Evolutionary conservation across 2,888 invertebrate species (phyloP), one percentile per base, ranked within the genome.

Genomic region (Hydriomena furcata): DNA sequence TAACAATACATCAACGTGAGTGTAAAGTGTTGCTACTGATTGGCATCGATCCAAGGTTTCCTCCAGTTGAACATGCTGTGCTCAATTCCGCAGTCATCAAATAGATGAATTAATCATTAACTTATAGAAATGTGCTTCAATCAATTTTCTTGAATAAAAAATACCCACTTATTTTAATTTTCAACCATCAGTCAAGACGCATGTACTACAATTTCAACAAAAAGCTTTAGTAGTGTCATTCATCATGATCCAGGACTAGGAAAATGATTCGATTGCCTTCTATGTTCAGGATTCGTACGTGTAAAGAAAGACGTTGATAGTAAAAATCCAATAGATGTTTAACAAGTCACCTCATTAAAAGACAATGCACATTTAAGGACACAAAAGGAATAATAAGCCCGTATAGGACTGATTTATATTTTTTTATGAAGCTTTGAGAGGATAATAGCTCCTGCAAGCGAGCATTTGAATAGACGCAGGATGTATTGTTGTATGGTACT

Each of bases 31-130:
- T 65, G 63, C 65, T 66, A 60, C 65, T 70, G 64, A 70, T 78
- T 86, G 85, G 84, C 84, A 75, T 49, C 52, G 44, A 55, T 76
- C 82, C 82, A 84, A 79, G 79, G 78, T 47, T 76, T 74, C 70
- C 68, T 68, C 71, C 68, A 68, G 61, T 64, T 38, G 34, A 35
- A 28, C 46, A 41, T 41, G 50, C 10, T 58, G 37, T 47, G 44
- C 40, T 44, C 52, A 52, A 49, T 56, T 25, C 43, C 21, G 38
- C 21, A 28, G 12, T 28, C 27, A 50, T 44, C 44, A 50, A 44
- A 43, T 43, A 30, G 20, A 43, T 43, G 28, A 52, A 49, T 23
- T 43, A 37, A 43, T 34, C 10, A 40, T 46, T 38, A 25, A 13
- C 7, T 7, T 32, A 37, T 36, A 25, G 27, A 23, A 35, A 17